phyloP scores from a whole-genome alignment of 2,797 vertebrate species.

The Microcaecilia unicolor region DNA sequence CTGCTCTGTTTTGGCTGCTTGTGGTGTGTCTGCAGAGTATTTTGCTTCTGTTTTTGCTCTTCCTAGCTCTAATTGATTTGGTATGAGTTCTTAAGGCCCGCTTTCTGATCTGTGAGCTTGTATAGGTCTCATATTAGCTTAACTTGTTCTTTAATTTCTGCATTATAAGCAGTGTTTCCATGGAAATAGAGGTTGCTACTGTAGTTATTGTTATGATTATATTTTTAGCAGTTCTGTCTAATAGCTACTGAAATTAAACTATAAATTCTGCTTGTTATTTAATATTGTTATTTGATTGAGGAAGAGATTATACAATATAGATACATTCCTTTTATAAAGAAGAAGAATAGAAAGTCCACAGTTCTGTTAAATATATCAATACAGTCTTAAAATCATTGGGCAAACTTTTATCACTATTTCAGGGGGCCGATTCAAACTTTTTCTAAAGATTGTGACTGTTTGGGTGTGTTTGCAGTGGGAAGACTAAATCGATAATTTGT shows the following conservation, averaged over 20 bases:
- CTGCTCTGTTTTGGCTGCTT: no score
- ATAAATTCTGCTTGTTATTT: slow-evolving; percentile 5
- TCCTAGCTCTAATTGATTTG: no score
- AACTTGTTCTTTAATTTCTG: slow-evolving; percentile 3
- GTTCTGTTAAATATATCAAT: no score
- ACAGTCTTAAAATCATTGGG: no score
- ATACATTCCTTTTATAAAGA: slow-evolving; percentile 6
- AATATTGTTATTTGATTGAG: not conserved
- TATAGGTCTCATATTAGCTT: slow-evolving; percentile 15
- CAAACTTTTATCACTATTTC: no score
- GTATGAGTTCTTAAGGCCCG: not conserved
- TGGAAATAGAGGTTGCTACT: slow-evolving; percentile 23
- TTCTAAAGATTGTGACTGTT: no score
- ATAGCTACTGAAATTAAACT: slow-evolving; percentile 13
- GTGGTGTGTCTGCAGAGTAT: no score
- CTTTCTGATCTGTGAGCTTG: not conserved
- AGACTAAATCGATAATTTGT: no score
- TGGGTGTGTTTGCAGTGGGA: no score
- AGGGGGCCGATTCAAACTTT: no score
- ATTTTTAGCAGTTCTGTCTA: slow-evolving; percentile 8
- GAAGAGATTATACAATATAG: not conserved
- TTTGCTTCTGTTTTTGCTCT: no score
- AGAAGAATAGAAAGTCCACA: not conserved
- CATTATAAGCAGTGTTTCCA: slow-evolving; percentile 23
- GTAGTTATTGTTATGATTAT: slow-evolving; percentile 20